phyloP scores from a whole-genome alignment of 2,113 vertebrate genomes.

The Progne subis region DNA sequence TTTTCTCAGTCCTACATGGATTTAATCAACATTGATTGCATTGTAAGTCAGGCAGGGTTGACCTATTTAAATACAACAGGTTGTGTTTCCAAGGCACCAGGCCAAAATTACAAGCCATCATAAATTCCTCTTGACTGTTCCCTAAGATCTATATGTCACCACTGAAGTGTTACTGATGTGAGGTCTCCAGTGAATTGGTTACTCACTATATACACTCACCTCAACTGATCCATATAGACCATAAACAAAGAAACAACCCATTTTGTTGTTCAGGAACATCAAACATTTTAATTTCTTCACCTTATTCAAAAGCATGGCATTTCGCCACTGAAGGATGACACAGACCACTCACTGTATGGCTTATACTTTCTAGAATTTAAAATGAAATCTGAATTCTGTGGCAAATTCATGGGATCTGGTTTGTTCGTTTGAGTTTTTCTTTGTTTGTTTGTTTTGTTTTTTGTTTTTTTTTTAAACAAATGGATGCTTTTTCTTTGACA shows the following conservation, averaged over 20 bases:
- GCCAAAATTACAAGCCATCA: background rate
- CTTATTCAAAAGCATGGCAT: background rate
- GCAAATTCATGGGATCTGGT: too few species aligned
- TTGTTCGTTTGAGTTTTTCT: too few species aligned
- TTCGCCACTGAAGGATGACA: background rate
- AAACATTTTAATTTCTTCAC: background rate
- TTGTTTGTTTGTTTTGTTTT: too few species aligned
- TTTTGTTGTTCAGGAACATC: background rate
- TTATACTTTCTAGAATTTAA: background rate
- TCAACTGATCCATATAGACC: background rate
- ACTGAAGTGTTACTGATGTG: background rate
- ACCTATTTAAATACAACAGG: constrained; percentile 29
- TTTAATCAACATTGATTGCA: constrained; percentile 44
- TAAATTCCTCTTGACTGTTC: background rate
- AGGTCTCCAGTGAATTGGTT: background rate
- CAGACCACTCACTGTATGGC: accelerated
- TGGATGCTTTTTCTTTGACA: background rate
- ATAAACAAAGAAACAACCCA: background rate
- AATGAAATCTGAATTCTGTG: background rate
- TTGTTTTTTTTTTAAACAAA: background rate
- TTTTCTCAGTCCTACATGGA: background rate
- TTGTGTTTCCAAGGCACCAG: background rate
- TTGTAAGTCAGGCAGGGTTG: background rate
- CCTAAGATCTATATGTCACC: background rate
- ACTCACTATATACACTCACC: background rate